These are phyloP conservation scores for Antennarius maculatus DNA, from an alignment of 2,797 vertebrate species.

Conservation along the genomic window DNA sequence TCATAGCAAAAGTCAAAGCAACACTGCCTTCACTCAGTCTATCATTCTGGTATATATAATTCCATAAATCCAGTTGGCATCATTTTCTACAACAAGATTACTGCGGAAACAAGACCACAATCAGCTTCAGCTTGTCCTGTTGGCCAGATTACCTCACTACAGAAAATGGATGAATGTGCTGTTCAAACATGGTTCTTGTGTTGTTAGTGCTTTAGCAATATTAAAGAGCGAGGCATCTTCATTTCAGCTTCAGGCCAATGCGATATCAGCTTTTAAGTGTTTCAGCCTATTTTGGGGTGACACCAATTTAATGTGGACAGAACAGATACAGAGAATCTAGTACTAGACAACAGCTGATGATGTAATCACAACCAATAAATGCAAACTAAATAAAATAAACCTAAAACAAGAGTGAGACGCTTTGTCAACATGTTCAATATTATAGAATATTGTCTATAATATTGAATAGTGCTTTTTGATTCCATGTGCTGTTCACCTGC, in stretches of 20 bases:
- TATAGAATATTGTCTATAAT: no score
- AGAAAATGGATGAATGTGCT: conserved; percentile 28
- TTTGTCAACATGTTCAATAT: not conserved
- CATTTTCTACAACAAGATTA: conserved; percentile 68
- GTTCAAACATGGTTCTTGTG: conserved; percentile 16
- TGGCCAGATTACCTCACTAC: conserved; percentile 48
- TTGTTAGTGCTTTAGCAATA: conserved; percentile 17
- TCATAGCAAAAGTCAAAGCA: conserved; percentile 18
- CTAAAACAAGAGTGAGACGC: not conserved
- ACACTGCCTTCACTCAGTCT: conserved; percentile 27
- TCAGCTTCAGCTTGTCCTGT: conserved; percentile 64
- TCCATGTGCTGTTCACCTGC: not conserved
- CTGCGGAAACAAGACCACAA: conserved; percentile 43
- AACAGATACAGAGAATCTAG: conserved; percentile 17
- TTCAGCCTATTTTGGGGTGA: not conserved
- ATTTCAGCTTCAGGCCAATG: not conserved
- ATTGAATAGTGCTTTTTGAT: not conserved
- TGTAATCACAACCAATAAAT: not conserved
- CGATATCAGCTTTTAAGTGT: not conserved
- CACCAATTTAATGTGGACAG: not conserved
- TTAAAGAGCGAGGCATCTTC: not conserved
- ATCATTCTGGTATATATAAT: conserved; percentile 27
- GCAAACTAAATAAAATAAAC: conserved; percentile 4
- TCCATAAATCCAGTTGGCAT: conserved; percentile 38
- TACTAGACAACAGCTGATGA: not conserved